A percentile compares a stretch with the other conserved stretches of the same genome.
Conservation (phyloP, 1,140 invertebrate genomes). For the Danaus melanippus region DNA sequence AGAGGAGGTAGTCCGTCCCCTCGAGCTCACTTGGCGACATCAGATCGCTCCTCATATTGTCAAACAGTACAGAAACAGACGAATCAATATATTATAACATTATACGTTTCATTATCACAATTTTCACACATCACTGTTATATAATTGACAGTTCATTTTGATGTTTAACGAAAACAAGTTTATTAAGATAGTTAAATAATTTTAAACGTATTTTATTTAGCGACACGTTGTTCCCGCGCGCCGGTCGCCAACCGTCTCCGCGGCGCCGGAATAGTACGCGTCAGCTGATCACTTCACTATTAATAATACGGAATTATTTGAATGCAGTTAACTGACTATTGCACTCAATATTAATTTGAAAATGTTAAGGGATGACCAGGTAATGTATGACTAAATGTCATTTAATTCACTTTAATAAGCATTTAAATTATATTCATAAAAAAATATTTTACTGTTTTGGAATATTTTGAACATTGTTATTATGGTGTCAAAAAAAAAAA, state of each 20-base stretch:
- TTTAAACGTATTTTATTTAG: conserved; percentile 33
- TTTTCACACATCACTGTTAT: conserved; percentile 5
- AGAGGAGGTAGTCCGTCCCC: conserved; percentile 74
- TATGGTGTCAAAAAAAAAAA: too few species aligned
- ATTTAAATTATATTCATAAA: too few species aligned
- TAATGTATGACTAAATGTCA: too few species aligned
- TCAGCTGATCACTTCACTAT: conserved; percentile 63
- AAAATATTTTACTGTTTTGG: too few species aligned
- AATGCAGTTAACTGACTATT: conserved; percentile 45
- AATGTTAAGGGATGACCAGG: too few species aligned
- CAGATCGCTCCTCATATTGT: conserved; percentile 67
- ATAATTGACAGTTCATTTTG: too few species aligned
- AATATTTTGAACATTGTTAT: too few species aligned
- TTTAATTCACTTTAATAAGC: too few species aligned
- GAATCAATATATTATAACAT: too few species aligned
- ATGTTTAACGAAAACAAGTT: conserved; percentile 32
- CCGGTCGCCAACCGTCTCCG: conserved; percentile 18
- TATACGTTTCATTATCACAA: background rate
- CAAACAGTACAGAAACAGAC: conserved; percentile 10
- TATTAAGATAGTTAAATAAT: conserved; percentile 27
- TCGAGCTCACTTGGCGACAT: conserved; percentile 72
- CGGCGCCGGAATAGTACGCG: conserved; percentile 20
- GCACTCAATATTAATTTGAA: conserved; percentile 10
- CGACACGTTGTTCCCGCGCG: conserved; percentile 20
- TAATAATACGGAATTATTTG: conserved; percentile 62